phyloP scores from a whole-genome alignment of 23 tunicate species.

The Diplosoma virens region DNA sequence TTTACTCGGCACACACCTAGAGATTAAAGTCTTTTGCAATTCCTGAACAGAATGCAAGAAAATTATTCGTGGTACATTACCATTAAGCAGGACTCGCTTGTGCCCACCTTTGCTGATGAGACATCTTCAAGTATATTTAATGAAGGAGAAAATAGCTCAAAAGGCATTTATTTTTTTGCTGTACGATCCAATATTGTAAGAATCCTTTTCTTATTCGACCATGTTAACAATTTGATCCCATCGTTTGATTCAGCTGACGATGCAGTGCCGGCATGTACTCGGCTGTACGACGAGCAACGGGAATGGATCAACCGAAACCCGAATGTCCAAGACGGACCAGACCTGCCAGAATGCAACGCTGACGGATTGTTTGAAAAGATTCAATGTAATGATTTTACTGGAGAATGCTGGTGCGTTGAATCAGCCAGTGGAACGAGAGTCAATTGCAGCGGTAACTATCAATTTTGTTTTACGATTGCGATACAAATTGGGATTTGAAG shows the following conservation, averaged over 20 bases:
- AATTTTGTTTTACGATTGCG: constrained; percentile 11
- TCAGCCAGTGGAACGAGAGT: constrained; percentile 37
- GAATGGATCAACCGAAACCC: background rate
- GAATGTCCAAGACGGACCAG: background rate
- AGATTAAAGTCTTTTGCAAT: too few relatives aligned
- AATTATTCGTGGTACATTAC: too few relatives aligned
- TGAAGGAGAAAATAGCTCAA: too few relatives aligned
- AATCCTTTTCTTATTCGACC: too few relatives aligned
- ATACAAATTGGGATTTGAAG: constrained; percentile 16
- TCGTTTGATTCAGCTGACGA: background rate
- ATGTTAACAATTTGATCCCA: background rate
- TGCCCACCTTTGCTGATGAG: too few relatives aligned
- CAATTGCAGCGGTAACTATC: constrained; percentile 28
- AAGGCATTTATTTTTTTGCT: too few relatives aligned
- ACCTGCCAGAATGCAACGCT: constrained; percentile 26
- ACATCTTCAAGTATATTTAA: too few relatives aligned
- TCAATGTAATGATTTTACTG: constrained; percentile 21
- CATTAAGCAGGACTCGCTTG: too few relatives aligned
- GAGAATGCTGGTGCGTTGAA: constrained; percentile 48
- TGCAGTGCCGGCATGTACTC: background rate
- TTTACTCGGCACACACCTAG: too few relatives aligned
- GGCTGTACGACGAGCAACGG: too few relatives aligned
- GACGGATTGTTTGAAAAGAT: constrained; percentile 24
- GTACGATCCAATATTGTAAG: too few relatives aligned
- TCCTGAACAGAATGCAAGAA: too few relatives aligned